Base-by-base conservation (phyloP, 2,888 invertebrate species). In the Steinernema hermaphroditum region DNA sequence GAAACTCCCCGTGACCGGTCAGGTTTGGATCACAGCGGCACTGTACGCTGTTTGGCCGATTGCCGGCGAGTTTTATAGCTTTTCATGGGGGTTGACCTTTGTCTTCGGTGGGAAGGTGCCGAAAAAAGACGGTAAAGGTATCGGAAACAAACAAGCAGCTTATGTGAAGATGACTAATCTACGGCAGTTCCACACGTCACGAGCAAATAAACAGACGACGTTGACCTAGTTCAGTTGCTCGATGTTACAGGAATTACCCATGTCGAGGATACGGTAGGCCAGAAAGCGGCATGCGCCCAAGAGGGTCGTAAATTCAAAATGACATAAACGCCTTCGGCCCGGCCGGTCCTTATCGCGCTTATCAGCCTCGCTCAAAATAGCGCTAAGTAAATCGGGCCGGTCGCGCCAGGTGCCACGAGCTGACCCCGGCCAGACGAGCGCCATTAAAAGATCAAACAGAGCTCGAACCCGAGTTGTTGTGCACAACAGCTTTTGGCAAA, bases 381-480 rank as follows among this genome's bases (percentile, higher is more conserved):
- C 46, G 46, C n/a, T 19, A 19, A 6, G 8, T n/a, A 46, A 46
- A 46, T 19, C 46, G n/a, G 4, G 46, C 8, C 22, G 46, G 8
- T n/a, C n/a, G n/a, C n/a, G 22, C n/a, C 37, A 12, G 46, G 46
- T 46, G 46, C 46, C 46, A 46, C 16, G 46, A 46, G n/a, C n/a
- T 46, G 46, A 46, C 46, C 46, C 46, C 46, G 8, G 46, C 46
- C n/a, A 19, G 46, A 46, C 37, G 37, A 37, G 37, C 22, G 46
- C 46, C 46, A 46, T 46, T 46, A 46, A 46, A 19, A 46, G 46
- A 46, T 46, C 46, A 46, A 46, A 46, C 46, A 46, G 46, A 46
- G 46, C 46, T 19, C n/a, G 46, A 19, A 46, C 22, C 22, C 46
- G 46, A 46, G 22, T 46, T 46, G 46, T 46, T 46, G 16, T 46